Conservation (phyloP, 2,888 invertebrate species). For the Metopia argyrocephala region DNA sequence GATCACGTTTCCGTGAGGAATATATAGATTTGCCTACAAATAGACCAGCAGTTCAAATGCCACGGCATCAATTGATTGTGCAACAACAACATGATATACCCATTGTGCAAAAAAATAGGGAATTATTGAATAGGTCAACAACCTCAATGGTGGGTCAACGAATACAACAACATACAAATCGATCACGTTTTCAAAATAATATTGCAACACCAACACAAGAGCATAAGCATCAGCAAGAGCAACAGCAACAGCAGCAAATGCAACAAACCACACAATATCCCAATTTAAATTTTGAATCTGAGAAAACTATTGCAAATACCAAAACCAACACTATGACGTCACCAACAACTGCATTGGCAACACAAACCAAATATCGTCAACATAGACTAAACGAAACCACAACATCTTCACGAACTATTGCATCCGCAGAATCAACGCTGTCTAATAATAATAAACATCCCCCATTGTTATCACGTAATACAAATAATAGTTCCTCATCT, state of each 20-base stretch:
- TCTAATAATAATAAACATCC: slow-evolving; percentile 14
- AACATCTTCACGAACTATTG: slow-evolving; percentile 17
- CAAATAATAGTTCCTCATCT: slow-evolving; percentile 37
- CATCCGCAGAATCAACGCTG: too few relatives aligned
- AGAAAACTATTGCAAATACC: slow-evolving; percentile 42
- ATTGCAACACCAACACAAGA: slow-evolving; percentile 2
- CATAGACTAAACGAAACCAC: slow-evolving; percentile 27
- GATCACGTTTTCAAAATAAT: slow-evolving; percentile 41
- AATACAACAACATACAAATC: slow-evolving; percentile 23
- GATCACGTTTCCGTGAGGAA: slow-evolving; percentile 19
- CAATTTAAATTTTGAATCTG: slow-evolving; percentile 5
- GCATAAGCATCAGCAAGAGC: slow-evolving; percentile 36
- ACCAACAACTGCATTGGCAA: background rate
- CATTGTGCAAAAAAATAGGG: slow-evolving; percentile 51
- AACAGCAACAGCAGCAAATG: slow-evolving; percentile 24
- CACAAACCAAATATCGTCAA: slow-evolving; percentile 16
- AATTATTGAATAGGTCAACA: slow-evolving; percentile 34
- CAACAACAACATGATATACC: slow-evolving; percentile 60
- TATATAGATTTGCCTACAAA: slow-evolving; percentile 10
- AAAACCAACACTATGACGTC: background rate
- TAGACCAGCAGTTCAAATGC: background rate
- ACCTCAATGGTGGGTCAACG: slow-evolving; percentile 25
- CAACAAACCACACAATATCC: slow-evolving; percentile 30
- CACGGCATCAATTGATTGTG: slow-evolving; percentile 52
- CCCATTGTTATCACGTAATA: slow-evolving; percentile 33